Evolutionary conservation across 2,888 invertebrate genomes (phyloP), one percentile per base, ranked within the genome.

Genomic region (Dryobota labecula): DNA sequence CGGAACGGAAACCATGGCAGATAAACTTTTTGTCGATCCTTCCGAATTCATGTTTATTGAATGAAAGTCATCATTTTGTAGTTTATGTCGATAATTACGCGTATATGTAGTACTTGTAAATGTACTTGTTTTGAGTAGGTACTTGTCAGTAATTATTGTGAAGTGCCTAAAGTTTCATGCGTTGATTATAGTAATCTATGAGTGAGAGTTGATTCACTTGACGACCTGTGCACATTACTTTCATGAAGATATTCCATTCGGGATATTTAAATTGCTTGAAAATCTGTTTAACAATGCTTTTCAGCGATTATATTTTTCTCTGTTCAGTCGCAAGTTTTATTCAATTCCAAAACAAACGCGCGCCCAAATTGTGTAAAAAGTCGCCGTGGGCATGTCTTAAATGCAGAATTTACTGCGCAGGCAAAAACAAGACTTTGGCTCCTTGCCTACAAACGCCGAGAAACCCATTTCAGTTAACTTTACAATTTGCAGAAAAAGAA

Each of bases 371-470:
- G 36, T 11, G 18, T 36, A 66, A 80, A 70, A 81, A 65, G 38
- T 72, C 58, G 24, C 63, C 45, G 53, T 66, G 81, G 61, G 81
- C 66, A 70, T 62, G 56, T 72, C 69, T 66, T 72, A 77, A 72
- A 65, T 78, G 78, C 67, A 64, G 69, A 82, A 82, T 80, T 80
- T 82, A 82, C 78, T 72, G 72, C 69, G 27, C 51, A 60, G 6
- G 78, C 64, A 65, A 80, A 81, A 79, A 77, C 73, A 70, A 69
- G 47, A 51, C n/a, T 51, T 82, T 80, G 80, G 80, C 80, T 80
- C 82, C 24, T 49, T 80, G 80, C 80, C 80, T 82, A 56, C 78
- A 63, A 69, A 65, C 58, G 65, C 62, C 54, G 36, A 54, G 67
- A 33, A 69, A 58, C 41, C 72, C 58, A 81, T 69, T 80, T 72